Evolutionary conservation across 2,888 invertebrate species (phyloP).

Genomic region (Synanthedon formicaeformis): DNA sequence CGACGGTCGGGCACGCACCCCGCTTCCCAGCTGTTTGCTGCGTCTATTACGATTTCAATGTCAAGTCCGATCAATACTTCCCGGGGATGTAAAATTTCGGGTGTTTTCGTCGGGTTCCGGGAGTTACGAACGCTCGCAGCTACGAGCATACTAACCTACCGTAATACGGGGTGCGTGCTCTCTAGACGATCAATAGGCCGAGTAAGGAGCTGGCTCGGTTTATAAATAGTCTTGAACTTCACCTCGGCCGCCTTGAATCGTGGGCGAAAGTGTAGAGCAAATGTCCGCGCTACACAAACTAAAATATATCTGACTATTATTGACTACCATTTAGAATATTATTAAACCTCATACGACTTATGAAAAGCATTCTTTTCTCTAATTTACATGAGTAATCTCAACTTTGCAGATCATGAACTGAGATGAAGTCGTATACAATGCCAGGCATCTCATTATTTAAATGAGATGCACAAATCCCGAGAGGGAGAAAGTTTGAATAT

Average conservation of each 20-base stretch:
- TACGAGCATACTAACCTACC: constrained; percentile 67
- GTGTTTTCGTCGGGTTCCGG: constrained; percentile 59
- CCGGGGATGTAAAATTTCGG: constrained; percentile 67
- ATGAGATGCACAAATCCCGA: constrained; percentile 49
- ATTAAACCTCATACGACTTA: not conserved
- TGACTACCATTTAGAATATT: no score
- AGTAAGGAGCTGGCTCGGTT: constrained; percentile 53
- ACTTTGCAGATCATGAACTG: constrained; percentile 27
- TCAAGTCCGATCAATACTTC: constrained; percentile 68
- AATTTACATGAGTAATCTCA: constrained; percentile 26
- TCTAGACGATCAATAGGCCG: constrained; percentile 58
- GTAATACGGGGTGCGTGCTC: constrained; percentile 62
- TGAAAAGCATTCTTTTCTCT: not conserved
- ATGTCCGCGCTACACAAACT: constrained; percentile 16
- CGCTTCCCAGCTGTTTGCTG: constrained; percentile 57
- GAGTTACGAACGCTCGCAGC: constrained; percentile 39
- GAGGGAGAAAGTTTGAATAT: constrained; percentile 55
- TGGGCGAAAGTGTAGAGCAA: constrained; percentile 46
- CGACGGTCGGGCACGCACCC: constrained; percentile 51
- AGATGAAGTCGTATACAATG: constrained; percentile 36
- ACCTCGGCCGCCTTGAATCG: constrained; percentile 46
- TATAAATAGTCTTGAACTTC: constrained; percentile 70
- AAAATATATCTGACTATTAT: no score
- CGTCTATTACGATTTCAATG: constrained; percentile 67
- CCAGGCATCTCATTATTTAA: constrained; percentile 50